phyloP scores from a whole-genome alignment of 2,888 invertebrate species.

The Ptychoptera albimana region DNA sequence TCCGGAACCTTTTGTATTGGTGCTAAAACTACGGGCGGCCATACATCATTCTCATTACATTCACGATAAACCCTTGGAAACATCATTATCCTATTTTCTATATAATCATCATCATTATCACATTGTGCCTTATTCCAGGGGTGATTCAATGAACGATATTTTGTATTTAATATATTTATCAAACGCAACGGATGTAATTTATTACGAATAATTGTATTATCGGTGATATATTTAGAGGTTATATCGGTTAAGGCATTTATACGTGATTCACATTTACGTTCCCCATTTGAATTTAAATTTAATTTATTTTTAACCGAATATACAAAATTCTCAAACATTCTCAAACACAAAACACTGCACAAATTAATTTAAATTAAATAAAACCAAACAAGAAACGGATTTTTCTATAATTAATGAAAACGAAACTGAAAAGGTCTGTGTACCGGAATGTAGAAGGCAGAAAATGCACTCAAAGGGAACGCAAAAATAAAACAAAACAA shows the following conservation, averaged over 20 bases:
- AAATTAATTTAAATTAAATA: no score
- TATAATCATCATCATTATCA: conserved; percentile 14
- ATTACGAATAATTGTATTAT: not conserved
- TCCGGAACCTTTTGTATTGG: conserved; percentile 20
- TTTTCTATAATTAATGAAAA: no score
- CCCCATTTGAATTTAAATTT: not conserved
- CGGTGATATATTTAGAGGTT: conserved; percentile 7
- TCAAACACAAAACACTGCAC: not conserved
- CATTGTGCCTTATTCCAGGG: conserved; percentile 10
- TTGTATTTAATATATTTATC: no score
- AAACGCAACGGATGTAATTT: conserved; percentile 7
- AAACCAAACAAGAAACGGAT: no score
- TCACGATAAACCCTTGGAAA: conserved; percentile 18
- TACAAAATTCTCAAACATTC: conserved; percentile 10
- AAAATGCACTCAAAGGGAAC: no score
- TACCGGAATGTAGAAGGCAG: no score
- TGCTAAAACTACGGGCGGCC: conserved; percentile 3
- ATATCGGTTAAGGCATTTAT: no score
- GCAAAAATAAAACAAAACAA: not conserved
- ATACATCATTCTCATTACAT: conserved; percentile 3
- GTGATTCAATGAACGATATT: conserved; percentile 12
- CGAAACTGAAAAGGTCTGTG: no score
- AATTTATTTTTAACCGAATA: conserved; percentile 6
- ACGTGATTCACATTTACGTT: no score
- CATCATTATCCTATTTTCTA: conserved; percentile 18